phyloP scores from a whole-genome alignment of 2,888 invertebrate genomes.

The Pseudolycoriella hygida region DNA sequence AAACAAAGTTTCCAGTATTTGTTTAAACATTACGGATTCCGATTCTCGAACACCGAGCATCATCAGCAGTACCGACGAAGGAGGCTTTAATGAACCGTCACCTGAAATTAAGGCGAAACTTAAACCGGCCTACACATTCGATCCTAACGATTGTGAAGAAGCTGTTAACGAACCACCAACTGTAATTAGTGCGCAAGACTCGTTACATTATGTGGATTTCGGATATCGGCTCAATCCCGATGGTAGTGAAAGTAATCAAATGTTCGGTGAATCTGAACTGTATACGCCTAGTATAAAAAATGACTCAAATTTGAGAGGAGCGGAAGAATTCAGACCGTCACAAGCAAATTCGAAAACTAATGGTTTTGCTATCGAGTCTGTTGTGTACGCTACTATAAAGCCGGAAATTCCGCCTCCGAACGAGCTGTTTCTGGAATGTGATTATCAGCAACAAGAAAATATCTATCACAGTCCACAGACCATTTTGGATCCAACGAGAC shows the following conservation, averaged over 20 bases:
- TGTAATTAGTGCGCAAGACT: background rate
- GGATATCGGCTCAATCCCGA: constrained; percentile 29
- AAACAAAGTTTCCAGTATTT: constrained; percentile 40
- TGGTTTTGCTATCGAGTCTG: constrained; percentile 6
- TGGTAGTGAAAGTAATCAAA: constrained; percentile 26
- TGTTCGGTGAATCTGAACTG: constrained; percentile 28
- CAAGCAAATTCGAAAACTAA: constrained; percentile 4
- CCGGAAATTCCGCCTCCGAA: constrained; percentile 20
- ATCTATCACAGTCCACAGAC: constrained; percentile 10
- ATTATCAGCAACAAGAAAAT: constrained; percentile 4
- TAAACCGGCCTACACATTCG: constrained; percentile 20
- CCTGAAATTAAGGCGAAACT: constrained; percentile 49
- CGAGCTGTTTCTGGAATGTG: constrained; percentile 16
- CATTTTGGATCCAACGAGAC: constrained; percentile 24
- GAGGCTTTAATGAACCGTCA: constrained; percentile 53
- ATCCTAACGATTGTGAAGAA: constrained; percentile 6
- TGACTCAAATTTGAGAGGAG: constrained; percentile 23
- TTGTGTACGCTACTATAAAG: constrained; percentile 29
- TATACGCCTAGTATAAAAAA: constrained; percentile 16
- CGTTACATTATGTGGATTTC: constrained; percentile 27
- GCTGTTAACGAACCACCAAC: background rate
- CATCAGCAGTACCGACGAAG: constrained; percentile 50
- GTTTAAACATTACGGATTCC: constrained; percentile 42
- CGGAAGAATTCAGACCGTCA: constrained; percentile 3
- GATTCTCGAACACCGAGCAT: constrained; percentile 47